A percentile compares a stretch with the other conserved stretches of the same genome.
Conservation (phyloP, 2,888 invertebrate genomes). For the Ctena decussata region DNA sequence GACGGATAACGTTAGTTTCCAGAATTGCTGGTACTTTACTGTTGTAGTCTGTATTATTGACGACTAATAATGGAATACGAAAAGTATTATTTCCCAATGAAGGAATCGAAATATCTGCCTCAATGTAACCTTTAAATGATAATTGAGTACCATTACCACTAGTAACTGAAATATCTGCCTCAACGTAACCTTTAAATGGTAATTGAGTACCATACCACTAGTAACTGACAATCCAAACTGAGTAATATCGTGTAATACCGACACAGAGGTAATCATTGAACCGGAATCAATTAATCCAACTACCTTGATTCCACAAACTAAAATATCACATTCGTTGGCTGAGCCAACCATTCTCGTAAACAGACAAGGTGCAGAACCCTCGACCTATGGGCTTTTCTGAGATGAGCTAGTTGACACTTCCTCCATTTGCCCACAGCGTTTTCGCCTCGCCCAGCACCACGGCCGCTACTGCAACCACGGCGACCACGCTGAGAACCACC, state of each 20-base stretch:
- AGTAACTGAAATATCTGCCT: background rate
- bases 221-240: too few species aligned
- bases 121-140: background rate
- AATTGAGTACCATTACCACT: constrained; percentile 6
- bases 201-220: too few species aligned
- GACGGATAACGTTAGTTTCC: constrained; percentile 25
- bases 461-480: background rate
- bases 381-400: background rate
- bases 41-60: constrained; percentile 20
- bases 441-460: background rate
- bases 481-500: background rate
- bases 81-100: background rate
- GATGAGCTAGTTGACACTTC: background rate
- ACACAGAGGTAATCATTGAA: background rate
- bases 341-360: constrained; percentile 1
- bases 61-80: background rate
- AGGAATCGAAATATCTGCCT: background rate
- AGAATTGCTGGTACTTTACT: constrained; percentile 7
- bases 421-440: background rate
- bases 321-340: background rate
- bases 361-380: background rate
- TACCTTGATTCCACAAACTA: background rate
- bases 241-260: background rate
- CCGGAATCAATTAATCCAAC: constrained; percentile 3
- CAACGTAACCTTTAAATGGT: background rate